Base-by-base conservation (phyloP, 1,140 invertebrate genomes). In the Trichomalopsis sarcophagae region DNA sequence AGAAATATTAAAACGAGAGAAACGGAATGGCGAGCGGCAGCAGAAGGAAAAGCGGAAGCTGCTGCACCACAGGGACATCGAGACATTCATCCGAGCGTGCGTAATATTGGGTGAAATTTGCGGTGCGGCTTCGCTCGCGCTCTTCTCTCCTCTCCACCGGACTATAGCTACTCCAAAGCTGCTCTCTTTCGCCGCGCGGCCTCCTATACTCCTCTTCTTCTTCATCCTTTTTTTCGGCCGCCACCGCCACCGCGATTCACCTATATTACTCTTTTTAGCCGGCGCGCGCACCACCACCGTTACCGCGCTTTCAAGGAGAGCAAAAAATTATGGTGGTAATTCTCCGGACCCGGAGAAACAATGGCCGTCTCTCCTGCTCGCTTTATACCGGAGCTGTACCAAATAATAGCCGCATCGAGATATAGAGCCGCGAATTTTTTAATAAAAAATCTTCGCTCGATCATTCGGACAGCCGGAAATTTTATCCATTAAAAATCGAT, bases 1-100 rank as follows among this genome's bases (percentile, higher is more conserved):
- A 92, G 91, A 92, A 92, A 91, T 92, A 92, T 92, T 92, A 90
- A 92, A 92, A 91, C 89, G 89, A 90, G 89, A 91, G 89, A 88
- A 88, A 90, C 84, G 87, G 89, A 88, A 85, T 82, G 78, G 55
- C 55, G 55, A 86, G 86, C 80, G 68, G 87, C 84, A 88, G 82
- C 82, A 86, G 86, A 87, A 84, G 86, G 17, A 73, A 55, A 88
- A 88, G 69, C 30, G 68, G 68, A 76, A 40, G 77, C 66, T 50
- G 74, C 66, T 78, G 40, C 76, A 88, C 84, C 84, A 87, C 84
- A 84, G 88, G 36, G 66, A 40, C 69, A 79, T 78, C 80, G 84
- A 91, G 91, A 92, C 88, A 89, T 88, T 88, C 89, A 88, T 81
- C 85, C 88, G 84, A 88, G 87, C 89, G 89, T 86, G 86, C 80